Base-by-base conservation (phyloP, 2,888 invertebrate genomes). In the Epistrophe eligans region DNA sequence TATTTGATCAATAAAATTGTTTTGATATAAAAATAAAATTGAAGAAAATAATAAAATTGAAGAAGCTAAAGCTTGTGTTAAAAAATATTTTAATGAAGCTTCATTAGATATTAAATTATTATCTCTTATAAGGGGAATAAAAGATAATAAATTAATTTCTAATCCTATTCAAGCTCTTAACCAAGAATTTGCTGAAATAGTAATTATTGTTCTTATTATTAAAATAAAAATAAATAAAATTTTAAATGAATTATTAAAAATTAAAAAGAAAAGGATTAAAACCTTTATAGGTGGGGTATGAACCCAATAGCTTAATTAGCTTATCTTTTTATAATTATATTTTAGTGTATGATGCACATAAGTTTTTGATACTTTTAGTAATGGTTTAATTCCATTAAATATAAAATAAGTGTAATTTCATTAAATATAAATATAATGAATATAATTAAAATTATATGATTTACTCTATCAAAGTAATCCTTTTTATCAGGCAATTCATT, bases 381-480 rank as follows among this genome's bases (percentile, higher is more conserved):
- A 93, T 94, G 94, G 94, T 94, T 95, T 94, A 92, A 95, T 94
- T 94, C 94, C 94, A 93, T 94, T 94, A 94, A 93, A 93, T 94
- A 48, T 48, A 45, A 45, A 32, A 6, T 6, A 32, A n/a, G 6
- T 2, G 3, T 1, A n/a, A 43, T n/a, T 43, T 7, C 1, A 43
- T 6, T 94, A 94, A 93, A 93, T 94, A 32, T 32, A 1, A 6
- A 45, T n/a, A 32, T 60, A 90, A 89, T 88, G 90, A 89, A 89
- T 89, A 82, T 89, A 89, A 88, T 88, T 38, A 52, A 45, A 77
- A 84, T 89, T 91, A 94, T 93, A 94, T 94, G 91, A 94, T 92
- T 94, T 94, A 94, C 92, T 94, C 94, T 94, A 95, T 95, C 94
- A 95, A 94, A 94, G 94, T 94, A 94, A 93, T 91, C 94, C 94